Base-by-base conservation (phyloP, 2,113 vertebrate genomes). In the Corapipo altera region DNA sequence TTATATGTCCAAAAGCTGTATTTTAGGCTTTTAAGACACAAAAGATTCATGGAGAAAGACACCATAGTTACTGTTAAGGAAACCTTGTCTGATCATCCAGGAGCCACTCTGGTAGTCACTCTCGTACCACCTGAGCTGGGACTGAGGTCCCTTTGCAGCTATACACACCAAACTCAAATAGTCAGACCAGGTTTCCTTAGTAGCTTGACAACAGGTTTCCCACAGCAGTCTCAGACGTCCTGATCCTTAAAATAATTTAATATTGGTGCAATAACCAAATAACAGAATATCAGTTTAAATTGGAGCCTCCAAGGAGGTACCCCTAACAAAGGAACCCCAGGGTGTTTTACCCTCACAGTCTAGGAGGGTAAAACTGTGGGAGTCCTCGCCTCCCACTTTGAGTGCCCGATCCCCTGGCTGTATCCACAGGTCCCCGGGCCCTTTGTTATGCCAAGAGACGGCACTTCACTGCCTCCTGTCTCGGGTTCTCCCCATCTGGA, bases 401-500 rank as follows among this genome's bases (percentile, higher is more conserved):
- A 22, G 12, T n/a, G 20, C 7, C 20, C 2, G 8, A 13, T n/a
- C 12, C 27, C 12, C 28, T 54, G 46, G 24, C 8, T 7, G 0
- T 24, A 41, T 41, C 7, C 62, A 39, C 39, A 54, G 19, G 8
- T 67, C 11, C 16, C 28, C 0, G 0, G 17, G 44, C 44, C 22
- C 67, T 44, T 15, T 51, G 43, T 8, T 37, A 33, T 37, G 27
- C 9, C 4, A 33, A 13, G 58, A 44, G 37, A 27, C 10, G 11
- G 44, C 67, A 52, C 44, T 6, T 37, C 69, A 58, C 6, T 10
- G 59, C 14, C 59, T 23, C 22, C 3, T 37, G 51, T 20, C 35
- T 0, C 0, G 13, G n/a, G 27, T 26, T 65, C 51, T 41, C 30
- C 23, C 4, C 8, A 9, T 5, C 28, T 22, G 8, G 30, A 51